Base-by-base conservation (phyloP, 2,797 vertebrate genomes). In the Buceros bicornis region DNA sequence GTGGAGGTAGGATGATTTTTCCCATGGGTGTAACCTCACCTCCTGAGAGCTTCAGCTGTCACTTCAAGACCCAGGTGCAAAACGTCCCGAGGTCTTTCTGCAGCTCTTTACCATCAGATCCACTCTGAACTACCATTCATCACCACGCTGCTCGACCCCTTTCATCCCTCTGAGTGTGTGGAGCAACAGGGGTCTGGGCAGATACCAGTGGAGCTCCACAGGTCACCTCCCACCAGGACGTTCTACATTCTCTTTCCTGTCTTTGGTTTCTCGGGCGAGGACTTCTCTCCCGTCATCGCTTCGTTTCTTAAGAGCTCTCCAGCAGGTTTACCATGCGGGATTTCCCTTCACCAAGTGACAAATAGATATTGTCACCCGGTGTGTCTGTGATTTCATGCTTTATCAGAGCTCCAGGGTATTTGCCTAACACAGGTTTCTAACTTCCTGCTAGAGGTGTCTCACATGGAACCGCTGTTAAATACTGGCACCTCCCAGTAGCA, bases 151-250 rank as follows among this genome's bases (percentile, higher is more conserved):
- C 37, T 73, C 24, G 7, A 28, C 35, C 16, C 16, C 12, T 90
- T 47, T 58, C 35, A 16, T 65, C 62, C 8, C 33, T 56, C 40
- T 0, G 5, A 16, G 37, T 4, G 45, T 47, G 53, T n/a, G 65
- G 60, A 71, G 54, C 6, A 13, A 4, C 20, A 25, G 10, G 13
- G 40, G 17, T 51, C n/a, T 56, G 1, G 0, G 66, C 31, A 21
- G 11, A 0, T 33, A 22, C 42, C 1, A 2, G 64, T 6, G 6
- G 37, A 19, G n/a, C 22, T 66, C n/a, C 29, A 4, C 40, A 33
- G 45, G 13, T 40, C 43, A 6, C 22, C 11, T 31, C 5, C 48
- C 25, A 50, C 35, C 13, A 3, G 0, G 0, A 0, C 57, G 33
- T 70, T 37, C 50, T 29, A 2, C 29, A 50, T 62, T n/a, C 71